Base-by-base conservation (phyloP, 2,113 vertebrate genomes). In the Hypanus sabinus region DNA sequence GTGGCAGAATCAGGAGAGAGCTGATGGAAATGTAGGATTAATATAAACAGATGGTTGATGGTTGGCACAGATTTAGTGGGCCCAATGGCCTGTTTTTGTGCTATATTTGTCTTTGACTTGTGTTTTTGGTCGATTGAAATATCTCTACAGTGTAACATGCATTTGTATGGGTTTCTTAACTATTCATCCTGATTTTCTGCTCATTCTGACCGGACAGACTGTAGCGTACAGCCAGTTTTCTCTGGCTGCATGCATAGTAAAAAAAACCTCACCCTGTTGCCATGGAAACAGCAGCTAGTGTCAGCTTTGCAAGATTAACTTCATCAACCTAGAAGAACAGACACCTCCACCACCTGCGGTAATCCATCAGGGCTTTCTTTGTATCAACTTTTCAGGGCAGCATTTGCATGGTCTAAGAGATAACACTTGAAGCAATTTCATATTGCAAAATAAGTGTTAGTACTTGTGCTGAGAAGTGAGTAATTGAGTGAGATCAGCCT, bases 361-460 rank as follows among this genome's bases (percentile, higher is more conserved):
- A 73, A 73, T 93, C 91, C 91, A 73, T 93, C 91, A 93, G 70
- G 91, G 38, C 36, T 55, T 75, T 75, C 38, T 55, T 75, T 93
- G 46, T 93, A 55, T 33, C 70, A 55, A 70, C 70, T 75, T 93
- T 92, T 36, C 90, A 71, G 62, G 90, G 65, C 68, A 92, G 68
- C 8, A 8, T 33, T 38, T 93, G 65, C 38, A 73, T 93, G 70
- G 91, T 55, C 91, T 8, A 93, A 73, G 24, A 93, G 91, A 93
- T 93, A 93, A 46, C 91, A 75, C 22, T 93, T 71, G 70, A 93
- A 55, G 91, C 68, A 93, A 93, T 93, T 93, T 93, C 91, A 93
- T 46, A 46, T 93, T 93, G 36, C 91, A 93, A 93, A 90, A 90
- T 90, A 65, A 93, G 70, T 73, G 91, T 93, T 75, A 22, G 22